These are phyloP conservation scores for Distichodus sexfasciatus DNA, from an alignment of 2,797 vertebrate genomes.

Conservation along the genomic window DNA sequence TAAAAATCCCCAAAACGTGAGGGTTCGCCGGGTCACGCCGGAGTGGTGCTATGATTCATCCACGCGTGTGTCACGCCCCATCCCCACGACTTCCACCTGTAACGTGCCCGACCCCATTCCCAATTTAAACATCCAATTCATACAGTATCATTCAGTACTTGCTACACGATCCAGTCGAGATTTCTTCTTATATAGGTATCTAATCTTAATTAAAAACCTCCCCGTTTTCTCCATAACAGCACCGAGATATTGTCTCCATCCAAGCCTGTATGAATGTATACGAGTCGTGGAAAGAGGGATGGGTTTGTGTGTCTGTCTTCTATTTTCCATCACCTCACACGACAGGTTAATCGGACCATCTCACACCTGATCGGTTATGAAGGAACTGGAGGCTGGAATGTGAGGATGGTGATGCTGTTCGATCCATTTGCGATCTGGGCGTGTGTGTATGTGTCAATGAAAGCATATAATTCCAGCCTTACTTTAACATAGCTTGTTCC, in stretches of 20 bases:
- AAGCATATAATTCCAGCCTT: constrained; percentile 65
- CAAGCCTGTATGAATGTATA: not conserved
- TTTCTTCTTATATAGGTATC: too few species aligned
- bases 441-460: not conserved
- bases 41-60: constrained; percentile 61
- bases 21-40: constrained; percentile 32
- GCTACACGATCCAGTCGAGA: too few species aligned
- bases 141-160: not conserved
- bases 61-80: constrained; percentile 64
- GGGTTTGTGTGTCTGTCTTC: too few species aligned
- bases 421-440: not conserved
- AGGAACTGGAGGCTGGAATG: too few species aligned
- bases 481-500: constrained; percentile 98
- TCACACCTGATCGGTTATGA: too few species aligned
- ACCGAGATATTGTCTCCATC: not conserved
- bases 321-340: too few species aligned
- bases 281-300: too few species aligned
- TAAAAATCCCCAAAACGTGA: constrained; percentile 16
- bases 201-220: too few species aligned
- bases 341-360: too few species aligned
- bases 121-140: constrained; percentile 1
- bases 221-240: too few species aligned
- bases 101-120: constrained; percentile 63
- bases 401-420: too few species aligned
- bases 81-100: constrained; percentile 61